Base-by-base conservation (phyloP, 1,140 invertebrate genomes). In the Drosophila repleta region DNA sequence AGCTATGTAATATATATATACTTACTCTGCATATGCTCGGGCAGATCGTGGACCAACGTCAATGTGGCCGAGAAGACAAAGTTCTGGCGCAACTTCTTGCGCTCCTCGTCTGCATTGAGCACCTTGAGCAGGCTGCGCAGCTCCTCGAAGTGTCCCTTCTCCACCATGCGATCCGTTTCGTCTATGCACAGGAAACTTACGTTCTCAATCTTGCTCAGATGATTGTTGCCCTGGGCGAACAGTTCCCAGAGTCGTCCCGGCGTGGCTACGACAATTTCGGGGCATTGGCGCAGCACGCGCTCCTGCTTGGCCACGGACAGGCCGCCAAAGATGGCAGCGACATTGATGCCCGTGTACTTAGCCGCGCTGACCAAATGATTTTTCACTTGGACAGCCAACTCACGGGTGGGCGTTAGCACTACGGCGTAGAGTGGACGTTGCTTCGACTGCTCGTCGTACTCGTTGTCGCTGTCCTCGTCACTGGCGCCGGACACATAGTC, bases 61-160 rank as follows among this genome's bases (percentile, higher is more conserved):
- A 99, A 93, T 0, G 99, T 99, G 15, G 99, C 99, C 0, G 99
- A 99, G 93, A 99, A 99, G 0, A 99, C 96, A 92, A 99, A 98
- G 80, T 96, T 99, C 92, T 99, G 98, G 18, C 97, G 93, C 32
- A 94, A 75, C 63, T 93, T 91, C 7, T 93, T 92, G 39, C 93
- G 93, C 0, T 92, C 78, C 62, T 94, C 93, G 75, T 96, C 94
- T 4, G 92, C 90, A 92, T 99, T 98, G 2, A 99, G 93, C 8
- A 95, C 92, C 73, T 97, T 95, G 0, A 99, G 90, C 11, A 99
- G 92, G 32, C 95, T 94, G 32, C 96, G 93, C 2, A 99, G 91
- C 92, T 99, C 98, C 83, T 97, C 94, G 93, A 99, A 99, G 92
- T 99, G 98, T 15, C 97, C 97, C 75, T 95, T 96, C 90, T 99